Conservation (phyloP, 2,113 vertebrate species). For the Regulus satrapa region DNA sequence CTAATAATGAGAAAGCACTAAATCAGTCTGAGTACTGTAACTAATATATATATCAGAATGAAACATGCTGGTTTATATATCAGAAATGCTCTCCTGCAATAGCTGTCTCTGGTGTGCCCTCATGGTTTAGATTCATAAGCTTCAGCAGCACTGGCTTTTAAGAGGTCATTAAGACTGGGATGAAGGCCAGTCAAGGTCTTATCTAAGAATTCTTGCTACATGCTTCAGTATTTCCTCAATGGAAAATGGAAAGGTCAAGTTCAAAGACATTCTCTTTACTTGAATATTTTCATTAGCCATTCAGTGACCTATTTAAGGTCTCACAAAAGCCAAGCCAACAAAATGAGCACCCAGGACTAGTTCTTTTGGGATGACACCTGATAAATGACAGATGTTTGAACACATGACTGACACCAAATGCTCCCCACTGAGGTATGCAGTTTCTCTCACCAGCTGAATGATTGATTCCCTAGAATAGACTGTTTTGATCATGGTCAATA, state of each 20-base stretch:
- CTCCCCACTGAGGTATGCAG: not conserved
- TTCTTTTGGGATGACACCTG: not conserved
- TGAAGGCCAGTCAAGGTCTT: not conserved
- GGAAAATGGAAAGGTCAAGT: accelerated
- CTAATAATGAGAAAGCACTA: not conserved
- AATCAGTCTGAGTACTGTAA: not conserved
- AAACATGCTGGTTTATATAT: not conserved
- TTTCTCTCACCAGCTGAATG: not conserved
- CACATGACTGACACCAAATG: not conserved
- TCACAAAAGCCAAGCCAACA: not conserved
- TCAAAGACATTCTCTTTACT: not conserved
- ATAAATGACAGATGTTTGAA: not conserved
- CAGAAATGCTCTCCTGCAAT: not conserved
- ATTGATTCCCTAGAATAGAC: not conserved
- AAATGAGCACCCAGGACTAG: not conserved
- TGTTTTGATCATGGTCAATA: not conserved
- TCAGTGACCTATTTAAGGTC: not conserved
- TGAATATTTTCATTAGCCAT: not conserved
- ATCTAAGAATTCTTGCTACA: not conserved
- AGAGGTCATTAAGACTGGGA: not conserved
- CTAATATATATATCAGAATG: not conserved
- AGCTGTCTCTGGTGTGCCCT: not conserved
- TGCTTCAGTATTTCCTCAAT: not conserved
- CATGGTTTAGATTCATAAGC: not conserved
- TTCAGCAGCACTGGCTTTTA: not conserved